These are phyloP conservation scores for Pycnonotus jocosus DNA, from an alignment of 2,113 vertebrate genomes.

Conservation along the genomic window DNA sequence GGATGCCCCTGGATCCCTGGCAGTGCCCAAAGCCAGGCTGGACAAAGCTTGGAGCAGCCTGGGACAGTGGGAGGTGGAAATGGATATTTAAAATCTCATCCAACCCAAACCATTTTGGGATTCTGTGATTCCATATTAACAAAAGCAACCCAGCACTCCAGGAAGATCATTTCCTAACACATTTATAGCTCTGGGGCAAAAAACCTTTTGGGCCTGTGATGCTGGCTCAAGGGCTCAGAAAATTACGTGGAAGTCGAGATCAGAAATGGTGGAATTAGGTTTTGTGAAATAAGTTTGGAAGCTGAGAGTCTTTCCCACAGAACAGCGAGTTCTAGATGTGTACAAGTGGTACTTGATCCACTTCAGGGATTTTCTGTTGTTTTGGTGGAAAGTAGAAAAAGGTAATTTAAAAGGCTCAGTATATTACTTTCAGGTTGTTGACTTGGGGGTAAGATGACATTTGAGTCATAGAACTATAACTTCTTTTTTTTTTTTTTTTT, in stretches of 20 bases:
- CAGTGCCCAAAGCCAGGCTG: not conserved
- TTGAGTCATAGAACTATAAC: not conserved
- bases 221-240: not conserved
- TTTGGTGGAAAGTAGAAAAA: not conserved
- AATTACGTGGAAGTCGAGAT: not conserved
- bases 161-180: not conserved
- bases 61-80: not conserved
- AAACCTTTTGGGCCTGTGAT: not conserved
- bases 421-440: slow-evolving; percentile 9
- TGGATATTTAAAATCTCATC: not conserved
- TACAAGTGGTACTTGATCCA: not conserved
- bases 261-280: not conserved
- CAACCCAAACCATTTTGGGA: not conserved
- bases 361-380: not conserved
- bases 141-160: not conserved
- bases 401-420: slow-evolving; percentile 19
- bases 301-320: not conserved
- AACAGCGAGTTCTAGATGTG: not conserved
- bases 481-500: not conserved
- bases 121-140: not conserved
- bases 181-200: not conserved
- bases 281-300: not conserved
- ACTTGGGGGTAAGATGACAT: slow-evolving; percentile 3
- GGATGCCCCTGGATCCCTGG: not conserved
- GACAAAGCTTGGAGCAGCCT: not conserved